Percentiles rank a stretch among this genome's conserved stretches.
phyloP scores from a whole-genome alignment of 2,113 vertebrate species.

The Natator depressus region DNA sequence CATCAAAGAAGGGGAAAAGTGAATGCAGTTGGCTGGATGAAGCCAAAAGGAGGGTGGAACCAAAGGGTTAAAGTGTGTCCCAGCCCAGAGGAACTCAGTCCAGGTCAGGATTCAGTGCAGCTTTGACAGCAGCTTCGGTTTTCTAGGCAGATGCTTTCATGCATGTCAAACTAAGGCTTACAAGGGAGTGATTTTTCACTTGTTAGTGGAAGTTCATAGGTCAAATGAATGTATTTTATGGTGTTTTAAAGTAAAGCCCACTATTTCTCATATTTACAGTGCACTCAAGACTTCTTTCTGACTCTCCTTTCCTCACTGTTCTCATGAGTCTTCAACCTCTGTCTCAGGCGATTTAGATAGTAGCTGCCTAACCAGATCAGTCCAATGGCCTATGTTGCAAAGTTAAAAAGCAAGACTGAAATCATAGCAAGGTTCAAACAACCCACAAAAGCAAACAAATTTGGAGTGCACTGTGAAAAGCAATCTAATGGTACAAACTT shows the following conservation, averaged over 20 bases:
- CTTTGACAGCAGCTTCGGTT: neutral
- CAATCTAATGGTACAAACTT: neutral
- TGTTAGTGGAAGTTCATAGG: neutral
- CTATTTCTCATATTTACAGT: neutral
- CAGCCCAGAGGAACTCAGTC: neutral
- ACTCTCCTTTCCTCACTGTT: neutral
- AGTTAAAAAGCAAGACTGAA: neutral
- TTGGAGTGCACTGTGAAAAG: neutral
- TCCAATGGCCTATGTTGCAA: neutral
- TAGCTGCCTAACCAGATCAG: too few species aligned
- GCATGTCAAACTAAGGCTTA: neutral
- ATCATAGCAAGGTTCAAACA: neutral
- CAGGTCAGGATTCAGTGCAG: neutral
- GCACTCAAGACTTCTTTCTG: neutral
- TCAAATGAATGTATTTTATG: neutral
- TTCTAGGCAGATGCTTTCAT: neutral
- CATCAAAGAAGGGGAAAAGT: neutral
- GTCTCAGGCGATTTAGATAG: neutral
- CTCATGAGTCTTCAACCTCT: neutral
- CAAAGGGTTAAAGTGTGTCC: neutral
- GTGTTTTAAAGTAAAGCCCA: neutral
- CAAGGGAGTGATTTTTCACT: accelerated
- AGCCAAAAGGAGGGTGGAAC: neutral
- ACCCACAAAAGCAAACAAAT: neutral
- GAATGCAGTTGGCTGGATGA: neutral